Evolutionary conservation across 2,113 vertebrate genomes (phyloP).

Genomic region (crab-eating macaque (Macaca fascicularis)): DNA sequence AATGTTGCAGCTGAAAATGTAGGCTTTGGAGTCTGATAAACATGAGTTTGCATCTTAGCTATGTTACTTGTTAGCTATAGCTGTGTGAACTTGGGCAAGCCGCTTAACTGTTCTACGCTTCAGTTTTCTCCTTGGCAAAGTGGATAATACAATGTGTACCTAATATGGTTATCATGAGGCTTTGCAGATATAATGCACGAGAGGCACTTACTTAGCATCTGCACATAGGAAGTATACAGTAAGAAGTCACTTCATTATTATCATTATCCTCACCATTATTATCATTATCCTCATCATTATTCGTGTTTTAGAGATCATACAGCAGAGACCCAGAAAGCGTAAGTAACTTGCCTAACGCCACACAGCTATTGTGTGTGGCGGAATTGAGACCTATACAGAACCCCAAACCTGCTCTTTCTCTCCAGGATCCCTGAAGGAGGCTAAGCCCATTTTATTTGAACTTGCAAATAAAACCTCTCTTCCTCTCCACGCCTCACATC

Average conservation of each 20-base stretch:
- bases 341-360: neutral
- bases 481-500: neutral
- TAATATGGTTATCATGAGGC: neutral
- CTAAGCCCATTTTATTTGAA: neutral
- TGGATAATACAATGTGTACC: neutral
- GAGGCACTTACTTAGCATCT: neutral
- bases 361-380: neutral
- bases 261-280: neutral
- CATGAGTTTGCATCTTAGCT: neutral
- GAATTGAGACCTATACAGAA: neutral
- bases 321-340: neutral
- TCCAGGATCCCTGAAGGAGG: neutral
- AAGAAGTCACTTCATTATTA: neutral
- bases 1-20: neutral
- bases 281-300: neutral
- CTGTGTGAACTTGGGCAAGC: neutral
- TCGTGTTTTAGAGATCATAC: neutral
- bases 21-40: neutral
- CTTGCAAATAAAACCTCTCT: neutral
- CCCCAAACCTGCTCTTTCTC: neutral
- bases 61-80: neutral
- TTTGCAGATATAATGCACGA: neutral
- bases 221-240: neutral
- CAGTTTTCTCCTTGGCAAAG: neutral
- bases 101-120: neutral